These are phyloP conservation scores for Onchidella celtica DNA, from an alignment of 2,888 invertebrate genomes.

Conservation along the genomic window DNA sequence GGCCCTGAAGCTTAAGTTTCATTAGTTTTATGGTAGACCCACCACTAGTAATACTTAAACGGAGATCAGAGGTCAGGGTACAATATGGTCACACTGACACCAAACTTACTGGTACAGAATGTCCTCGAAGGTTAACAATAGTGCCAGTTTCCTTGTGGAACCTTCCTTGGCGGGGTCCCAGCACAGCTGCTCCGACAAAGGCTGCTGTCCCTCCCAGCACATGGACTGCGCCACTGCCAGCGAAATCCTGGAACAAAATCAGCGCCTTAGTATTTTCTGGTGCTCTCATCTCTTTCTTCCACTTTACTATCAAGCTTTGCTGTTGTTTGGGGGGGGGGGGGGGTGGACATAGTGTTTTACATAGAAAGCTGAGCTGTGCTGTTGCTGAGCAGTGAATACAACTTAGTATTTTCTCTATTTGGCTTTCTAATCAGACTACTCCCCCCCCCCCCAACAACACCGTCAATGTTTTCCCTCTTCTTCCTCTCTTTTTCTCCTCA, in stretches of 20 bases:
- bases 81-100: no score
- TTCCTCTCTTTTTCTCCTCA: neutral
- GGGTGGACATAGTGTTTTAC: neutral
- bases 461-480: neutral
- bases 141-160: constrained; percentile 75
- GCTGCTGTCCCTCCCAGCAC: constrained; percentile 80
- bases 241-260: constrained; percentile 80
- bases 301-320: no score
- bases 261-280: no score
- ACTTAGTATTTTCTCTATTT: neutral
- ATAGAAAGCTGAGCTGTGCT: no score
- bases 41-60: no score
- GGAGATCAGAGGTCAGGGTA: no score
- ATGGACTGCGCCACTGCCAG: constrained; percentile 83
- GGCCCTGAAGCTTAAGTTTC: no score
- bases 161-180: constrained; percentile 82
- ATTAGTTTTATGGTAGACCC: no score
- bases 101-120: constrained; percentile 78
- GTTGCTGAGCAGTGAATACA: no score
- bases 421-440: neutral
- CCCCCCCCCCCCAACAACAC: neutral
- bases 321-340: neutral
- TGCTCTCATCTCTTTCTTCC: no score
- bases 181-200: constrained; percentile 77
- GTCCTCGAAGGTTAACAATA: constrained; percentile 64